phyloP scores from a whole-genome alignment of 2,888 invertebrate genomes.

The Chesias legatella region DNA sequence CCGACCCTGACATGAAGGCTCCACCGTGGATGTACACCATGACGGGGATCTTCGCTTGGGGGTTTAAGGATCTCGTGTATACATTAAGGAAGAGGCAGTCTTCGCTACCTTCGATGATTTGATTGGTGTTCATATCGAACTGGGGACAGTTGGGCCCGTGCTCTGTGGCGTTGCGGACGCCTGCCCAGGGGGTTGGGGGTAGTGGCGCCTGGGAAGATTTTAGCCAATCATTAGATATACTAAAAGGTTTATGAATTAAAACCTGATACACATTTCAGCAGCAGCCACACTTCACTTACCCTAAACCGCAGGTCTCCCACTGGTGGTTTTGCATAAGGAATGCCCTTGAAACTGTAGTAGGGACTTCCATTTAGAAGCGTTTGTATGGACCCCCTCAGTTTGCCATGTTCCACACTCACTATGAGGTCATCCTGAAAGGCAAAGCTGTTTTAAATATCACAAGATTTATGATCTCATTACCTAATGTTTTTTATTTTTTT shows the following conservation, averaged over 20 bases:
- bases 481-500: no score
- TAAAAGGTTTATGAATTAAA: no score
- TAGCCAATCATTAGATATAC: no score
- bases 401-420: slow-evolving; percentile 47
- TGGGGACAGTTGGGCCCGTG: slow-evolving; percentile 60
- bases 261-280: no score
- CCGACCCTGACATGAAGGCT: slow-evolving; percentile 56
- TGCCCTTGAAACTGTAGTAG: slow-evolving; percentile 55
- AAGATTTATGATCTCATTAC: no score
- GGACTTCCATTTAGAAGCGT: slow-evolving; percentile 41
- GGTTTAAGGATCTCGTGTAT: slow-evolving; percentile 36
- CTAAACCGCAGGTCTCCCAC: slow-evolving; percentile 51
- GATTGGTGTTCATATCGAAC: slow-evolving; percentile 39
- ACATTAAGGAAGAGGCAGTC: slow-evolving; percentile 62
- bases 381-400: slow-evolving; percentile 43
- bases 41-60: slow-evolving; percentile 41
- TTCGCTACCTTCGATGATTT: slow-evolving; percentile 47
- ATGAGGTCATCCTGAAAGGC: slow-evolving; percentile 38
- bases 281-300: no score
- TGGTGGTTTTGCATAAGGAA: slow-evolving; percentile 57
- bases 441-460: not conserved
- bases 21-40: slow-evolving; percentile 71
- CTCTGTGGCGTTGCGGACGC: slow-evolving; percentile 48
- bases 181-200: slow-evolving; percentile 50
- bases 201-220: slow-evolving; percentile 51